Evolutionary conservation across 2,888 invertebrate species (phyloP).

Genomic region (Vesta saturnalis): DNA sequence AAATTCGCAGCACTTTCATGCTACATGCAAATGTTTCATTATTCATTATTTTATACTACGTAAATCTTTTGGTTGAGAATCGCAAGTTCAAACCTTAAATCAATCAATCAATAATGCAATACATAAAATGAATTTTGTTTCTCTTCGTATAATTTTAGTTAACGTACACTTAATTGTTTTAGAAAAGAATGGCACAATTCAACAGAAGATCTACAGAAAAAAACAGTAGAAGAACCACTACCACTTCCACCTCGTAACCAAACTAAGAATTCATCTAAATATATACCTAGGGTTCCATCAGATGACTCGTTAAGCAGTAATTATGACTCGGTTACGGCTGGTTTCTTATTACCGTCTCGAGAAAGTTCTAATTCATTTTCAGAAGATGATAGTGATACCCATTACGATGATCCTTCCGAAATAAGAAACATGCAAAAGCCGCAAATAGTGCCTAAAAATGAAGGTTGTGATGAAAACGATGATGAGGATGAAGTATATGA

Average conservation of each 20-base stretch:
- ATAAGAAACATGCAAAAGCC: neutral
- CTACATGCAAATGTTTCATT: too few species aligned
- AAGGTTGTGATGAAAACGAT: constrained; percentile 5
- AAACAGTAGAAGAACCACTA: neutral
- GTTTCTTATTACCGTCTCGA: neutral
- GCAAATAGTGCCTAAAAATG: neutral
- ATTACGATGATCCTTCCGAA: constrained; percentile 28
- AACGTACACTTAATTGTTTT: too few species aligned
- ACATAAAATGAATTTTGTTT: too few species aligned
- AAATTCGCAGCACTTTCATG: too few species aligned
- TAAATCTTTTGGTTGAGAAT: too few species aligned
- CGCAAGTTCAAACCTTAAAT: too few species aligned
- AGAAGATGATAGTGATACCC: constrained; percentile 26
- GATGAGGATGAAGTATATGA: constrained; percentile 28
- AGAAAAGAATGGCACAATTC: neutral
- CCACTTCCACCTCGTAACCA: constrained; percentile 24
- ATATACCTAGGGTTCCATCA: constrained; percentile 12
- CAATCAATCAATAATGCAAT: too few species aligned
- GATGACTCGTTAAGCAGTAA: constrained; percentile 20
- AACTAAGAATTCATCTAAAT: neutral
- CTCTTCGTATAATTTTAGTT: neutral
- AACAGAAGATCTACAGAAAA: neutral
- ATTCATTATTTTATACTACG: too few species aligned
- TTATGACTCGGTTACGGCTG: constrained; percentile 20
- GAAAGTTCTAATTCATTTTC: constrained; percentile 27